phyloP scores from a whole-genome alignment of 2,888 invertebrate species.

The Macrophya annulata region DNA sequence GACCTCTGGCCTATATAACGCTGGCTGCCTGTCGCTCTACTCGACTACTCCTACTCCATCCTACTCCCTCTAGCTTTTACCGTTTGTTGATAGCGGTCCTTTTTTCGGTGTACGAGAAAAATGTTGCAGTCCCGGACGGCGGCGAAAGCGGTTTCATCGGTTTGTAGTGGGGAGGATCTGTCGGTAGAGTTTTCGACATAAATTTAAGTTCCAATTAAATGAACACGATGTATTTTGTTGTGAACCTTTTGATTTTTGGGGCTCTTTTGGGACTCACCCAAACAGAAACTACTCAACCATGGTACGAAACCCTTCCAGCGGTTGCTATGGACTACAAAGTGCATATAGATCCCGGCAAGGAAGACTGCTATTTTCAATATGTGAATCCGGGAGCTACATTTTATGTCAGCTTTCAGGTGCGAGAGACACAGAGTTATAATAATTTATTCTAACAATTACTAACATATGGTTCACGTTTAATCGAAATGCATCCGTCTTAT shows the following conservation, averaged over 20 bases:
- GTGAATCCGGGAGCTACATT: constrained; percentile 95
- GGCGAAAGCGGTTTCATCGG: constrained; percentile 32
- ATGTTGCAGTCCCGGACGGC: constrained; percentile 37
- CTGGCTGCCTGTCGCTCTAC: background rate
- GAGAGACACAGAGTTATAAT: constrained; percentile 58
- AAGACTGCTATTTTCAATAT: constrained; percentile 97
- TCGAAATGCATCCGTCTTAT: background rate
- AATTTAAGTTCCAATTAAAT: constrained; percentile 20
- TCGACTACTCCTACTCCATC: too few relatives aligned
- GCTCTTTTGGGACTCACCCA: constrained; percentile 62
- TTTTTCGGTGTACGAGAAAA: constrained; percentile 12
- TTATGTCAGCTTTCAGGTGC: constrained; percentile 96
- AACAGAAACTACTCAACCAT: constrained; percentile 83
- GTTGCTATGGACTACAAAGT: constrained; percentile 98
- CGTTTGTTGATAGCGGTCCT: constrained; percentile 49
- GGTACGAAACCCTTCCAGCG: constrained; percentile 94
- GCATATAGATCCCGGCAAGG: constrained; percentile 95
- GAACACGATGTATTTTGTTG: constrained; percentile 66
- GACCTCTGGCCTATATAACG: background rate
- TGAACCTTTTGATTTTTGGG: constrained; percentile 62
- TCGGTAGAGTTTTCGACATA: background rate
- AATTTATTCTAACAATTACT: background rate
- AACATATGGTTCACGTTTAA: background rate
- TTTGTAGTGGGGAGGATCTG: constrained; percentile 28
- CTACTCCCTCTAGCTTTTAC: constrained; percentile 16